Base-by-base conservation (phyloP, 2,888 invertebrate species). In the Cheilosia soror region DNA sequence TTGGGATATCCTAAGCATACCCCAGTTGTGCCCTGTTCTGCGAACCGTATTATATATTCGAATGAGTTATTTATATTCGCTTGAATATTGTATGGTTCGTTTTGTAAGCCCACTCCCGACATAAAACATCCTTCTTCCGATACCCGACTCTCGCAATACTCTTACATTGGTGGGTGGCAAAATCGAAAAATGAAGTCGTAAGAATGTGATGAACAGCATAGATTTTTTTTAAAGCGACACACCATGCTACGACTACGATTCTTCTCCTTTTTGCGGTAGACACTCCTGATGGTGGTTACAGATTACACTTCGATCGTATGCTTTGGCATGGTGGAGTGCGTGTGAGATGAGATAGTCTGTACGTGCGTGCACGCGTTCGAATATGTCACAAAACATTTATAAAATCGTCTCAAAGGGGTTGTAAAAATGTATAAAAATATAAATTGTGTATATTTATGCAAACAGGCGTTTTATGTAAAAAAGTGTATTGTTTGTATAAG, bases 331-430 rank as follows among this genome's bases (percentile, higher is more conserved):
- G 1, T 7, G 33, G 29, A 31, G 55, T 40, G 40, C 5, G 49
- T 49, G 51, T n/a, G 53, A 25, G 40, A 73, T 63, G 68, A 75
- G 51, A 83, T 68, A 69, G 79, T 63, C 78, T 58, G 37, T 71
- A 68, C 49, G 49, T 65, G 65, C 73, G 78, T 73, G 57, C 73
- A 78, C 75, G 69, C 65, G 58, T 69, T 71, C 75, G 40, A 76
- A 81, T 80, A 76, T 85, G 75, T 80, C 84, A 80, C 75, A 85
- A 71, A 85, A 81, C 84, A 85, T 85, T 85, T 85, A 85, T 84
- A 69, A 66, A 71, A 58, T 68, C 65, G 53, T 76, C 72, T 66
- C 80, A 51, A 84, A 76, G 84, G 80, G 69, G 69, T 71, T 80
- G 60, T 76, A 66, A 71, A 68, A 42, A 62, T 65, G 63, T 42